Evolutionary conservation across 2,113 vertebrate genomes (phyloP), one percentile per base, ranked within the genome.

Genomic region (Protobothrops flavoviridis): DNA sequence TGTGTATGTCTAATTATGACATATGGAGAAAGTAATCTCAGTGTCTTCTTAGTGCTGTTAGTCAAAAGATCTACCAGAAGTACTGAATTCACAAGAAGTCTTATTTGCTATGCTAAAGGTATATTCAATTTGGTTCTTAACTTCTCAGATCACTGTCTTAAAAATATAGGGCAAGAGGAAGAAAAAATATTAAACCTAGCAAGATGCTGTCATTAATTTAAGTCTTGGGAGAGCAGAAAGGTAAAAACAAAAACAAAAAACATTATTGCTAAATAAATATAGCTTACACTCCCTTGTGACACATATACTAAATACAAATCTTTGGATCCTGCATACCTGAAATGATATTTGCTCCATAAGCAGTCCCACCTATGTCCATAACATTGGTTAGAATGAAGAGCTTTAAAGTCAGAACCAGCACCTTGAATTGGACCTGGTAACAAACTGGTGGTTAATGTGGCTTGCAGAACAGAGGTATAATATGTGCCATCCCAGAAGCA

Each of bases 201-300:
- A 94, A 33, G 90, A 89, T 90, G 12, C 43, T 26, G 24, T 5
- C 24, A 8, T 94, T 91, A 90, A 3, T 91, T 92, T 48, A 91
- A 26, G 2, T 90, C 88, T 93, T 29, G 89, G 91, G 74, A 87
- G n/a, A 61, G n/a, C 12, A 39, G 89, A 89, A 91, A 56, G 64
- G 74, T 74, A 92, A 94, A 94, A 91, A 15, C n/a, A 23, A 91
- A 91, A 91, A 91, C 55, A 43, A 24, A 85, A 33, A 43, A 69
- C 64, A 91, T 91, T 91, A 81, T 91, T 91, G 64, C 61, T 91
- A 91, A 91, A 53, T 91, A 43, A 91, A 56, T 55, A 89, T 33
- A 45, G 33, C 39, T 5, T 56, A 33, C 87, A 55, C 53, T 92
- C 87, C 55, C 61, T 69, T 55, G 64, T 56, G 90, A 85, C 26